phyloP scores from a whole-genome alignment of 2,888 invertebrate species.

The Tupiocoris notatus region DNA sequence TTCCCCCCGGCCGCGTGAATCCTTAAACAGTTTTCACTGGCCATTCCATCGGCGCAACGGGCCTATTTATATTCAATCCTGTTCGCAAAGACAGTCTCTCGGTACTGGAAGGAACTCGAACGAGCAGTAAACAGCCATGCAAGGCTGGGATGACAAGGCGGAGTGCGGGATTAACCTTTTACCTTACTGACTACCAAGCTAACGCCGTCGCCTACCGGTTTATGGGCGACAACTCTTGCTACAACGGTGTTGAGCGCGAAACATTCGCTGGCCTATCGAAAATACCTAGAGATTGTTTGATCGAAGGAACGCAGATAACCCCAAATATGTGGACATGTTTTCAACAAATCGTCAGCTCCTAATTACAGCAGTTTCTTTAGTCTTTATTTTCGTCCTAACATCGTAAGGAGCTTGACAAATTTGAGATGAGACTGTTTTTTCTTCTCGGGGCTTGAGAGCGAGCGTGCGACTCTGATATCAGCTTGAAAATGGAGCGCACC shows the following conservation, averaged over 20 bases:
- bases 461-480: no score
- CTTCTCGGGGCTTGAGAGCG: no score
- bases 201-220: slow-evolving; percentile 21
- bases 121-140: not conserved
- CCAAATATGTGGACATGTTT: no score
- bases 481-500: no score
- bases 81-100: slow-evolving; percentile 10
- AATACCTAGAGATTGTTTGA: no score
- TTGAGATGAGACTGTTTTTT: no score
- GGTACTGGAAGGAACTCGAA: not conserved
- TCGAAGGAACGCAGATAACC: no score
- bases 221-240: slow-evolving; percentile 14
- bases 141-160: not conserved
- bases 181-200: slow-evolving; percentile 9
- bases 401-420: no score
- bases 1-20: slow-evolving; percentile 13
- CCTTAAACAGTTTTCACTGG: slow-evolving; percentile 30
- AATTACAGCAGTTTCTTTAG: no score
- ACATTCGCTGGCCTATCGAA: not conserved
- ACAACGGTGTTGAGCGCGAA: not conserved
- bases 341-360: no score
- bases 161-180: slow-evolving; percentile 14
- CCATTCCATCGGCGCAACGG: not conserved
- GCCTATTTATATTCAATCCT: slow-evolving; percentile 31
- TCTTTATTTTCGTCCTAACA: no score